phyloP scores from a whole-genome alignment of 2,113 vertebrate species.

The Corythornis vintsioides region DNA sequence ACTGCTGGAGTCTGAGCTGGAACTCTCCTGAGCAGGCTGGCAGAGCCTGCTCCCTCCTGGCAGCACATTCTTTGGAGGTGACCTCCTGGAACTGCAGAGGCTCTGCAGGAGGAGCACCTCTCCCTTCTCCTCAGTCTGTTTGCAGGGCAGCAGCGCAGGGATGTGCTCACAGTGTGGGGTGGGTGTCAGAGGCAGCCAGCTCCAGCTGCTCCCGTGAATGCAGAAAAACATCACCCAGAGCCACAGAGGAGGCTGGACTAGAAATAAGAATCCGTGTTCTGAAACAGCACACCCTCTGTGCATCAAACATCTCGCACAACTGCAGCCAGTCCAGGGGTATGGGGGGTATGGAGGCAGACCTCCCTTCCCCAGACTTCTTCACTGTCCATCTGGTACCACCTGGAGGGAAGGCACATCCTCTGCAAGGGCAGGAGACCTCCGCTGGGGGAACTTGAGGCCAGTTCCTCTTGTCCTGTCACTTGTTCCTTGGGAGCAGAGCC shows the following conservation, averaged over 20 bases:
- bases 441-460: too few relatives aligned
- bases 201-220: not conserved
- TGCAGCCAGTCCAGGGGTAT: not conserved
- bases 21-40: not conserved
- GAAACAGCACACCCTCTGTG: conserved; percentile 19
- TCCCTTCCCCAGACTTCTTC: not conserved
- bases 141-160: not conserved
- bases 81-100: not conserved
- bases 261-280: not conserved
- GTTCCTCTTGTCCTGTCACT: too few relatives aligned
- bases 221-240: not conserved
- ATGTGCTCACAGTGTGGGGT: not conserved
- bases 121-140: not conserved
- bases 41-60: not conserved
- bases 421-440: not conserved
- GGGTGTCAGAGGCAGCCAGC: not conserved
- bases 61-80: not conserved
- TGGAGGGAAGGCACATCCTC: not conserved
- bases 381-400: not conserved
- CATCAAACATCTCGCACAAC: not conserved
- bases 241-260: conserved; percentile 1
- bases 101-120: not conserved
- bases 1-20: not conserved
- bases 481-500: too few relatives aligned
- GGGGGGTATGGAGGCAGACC: not conserved